A percentile compares a stretch with the other conserved stretches of the same genome.
These are phyloP conservation scores for Danionella cerebrum DNA, from an alignment of 2,113 vertebrate genomes.

Conservation along the genomic window DNA sequence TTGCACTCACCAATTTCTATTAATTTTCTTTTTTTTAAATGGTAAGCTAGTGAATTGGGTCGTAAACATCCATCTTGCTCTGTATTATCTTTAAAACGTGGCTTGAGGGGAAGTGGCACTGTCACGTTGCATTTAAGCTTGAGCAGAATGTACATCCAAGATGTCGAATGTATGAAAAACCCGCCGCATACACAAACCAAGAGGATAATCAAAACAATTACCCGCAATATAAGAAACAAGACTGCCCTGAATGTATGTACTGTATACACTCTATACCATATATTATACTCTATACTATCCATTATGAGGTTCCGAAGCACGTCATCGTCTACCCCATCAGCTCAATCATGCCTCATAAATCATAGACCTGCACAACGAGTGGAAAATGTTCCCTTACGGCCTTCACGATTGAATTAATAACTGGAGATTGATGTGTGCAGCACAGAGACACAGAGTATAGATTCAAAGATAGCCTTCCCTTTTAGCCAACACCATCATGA, in stretches of 20 bases:
- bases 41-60: neutral
- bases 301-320: neutral
- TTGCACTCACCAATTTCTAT: slow-evolving; percentile 6
- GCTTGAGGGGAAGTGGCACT: neutral
- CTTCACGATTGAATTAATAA: neutral
- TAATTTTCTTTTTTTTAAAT: neutral
- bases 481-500: neutral
- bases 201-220: neutral
- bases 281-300: neutral
- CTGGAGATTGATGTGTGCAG: neutral
- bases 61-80: neutral
- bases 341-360: neutral
- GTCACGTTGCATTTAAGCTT: neutral
- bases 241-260: slow-evolving; percentile 12
- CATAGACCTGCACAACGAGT: neutral
- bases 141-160: slow-evolving; percentile 50
- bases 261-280: too few relatives aligned
- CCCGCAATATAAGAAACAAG: neutral
- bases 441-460: neutral
- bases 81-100: neutral
- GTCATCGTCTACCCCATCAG: neutral
- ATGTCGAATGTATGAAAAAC: slow-evolving; percentile 37
- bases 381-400: neutral
- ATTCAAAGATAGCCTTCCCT: neutral
- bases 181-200: neutral